Percentiles rank a stretch among this genome's conserved stretches.
Conservation (phyloP, 2,113 vertebrate species). For the Pelusios castaneus region DNA sequence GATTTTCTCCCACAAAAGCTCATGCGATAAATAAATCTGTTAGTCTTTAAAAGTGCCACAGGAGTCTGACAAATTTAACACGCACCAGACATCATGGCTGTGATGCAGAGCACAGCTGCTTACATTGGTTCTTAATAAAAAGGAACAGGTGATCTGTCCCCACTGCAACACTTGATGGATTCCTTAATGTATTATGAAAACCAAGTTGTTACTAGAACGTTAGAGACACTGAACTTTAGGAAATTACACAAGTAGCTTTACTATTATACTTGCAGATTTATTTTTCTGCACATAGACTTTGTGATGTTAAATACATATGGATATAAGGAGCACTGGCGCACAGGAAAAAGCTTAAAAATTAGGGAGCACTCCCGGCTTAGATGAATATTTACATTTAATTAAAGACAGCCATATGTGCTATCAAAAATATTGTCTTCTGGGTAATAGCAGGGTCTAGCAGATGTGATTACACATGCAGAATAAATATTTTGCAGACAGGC, state of each 20-base stretch:
- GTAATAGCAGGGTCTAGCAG: slow-evolving; percentile 8
- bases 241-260: neutral
- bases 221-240: neutral
- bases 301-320: neutral
- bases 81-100: neutral
- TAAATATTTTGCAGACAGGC: slow-evolving; percentile 21
- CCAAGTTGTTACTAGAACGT: neutral
- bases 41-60: too few relatives aligned
- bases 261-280: neutral
- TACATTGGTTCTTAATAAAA: neutral
- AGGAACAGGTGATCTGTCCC: neutral
- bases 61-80: neutral
- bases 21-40: too few relatives aligned
- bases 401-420: slow-evolving; percentile 34
- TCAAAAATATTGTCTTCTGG: neutral
- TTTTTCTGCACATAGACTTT: neutral
- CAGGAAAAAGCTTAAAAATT: slow-evolving; percentile 1
- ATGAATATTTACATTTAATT: slow-evolving; percentile 31
- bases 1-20: too few relatives aligned
- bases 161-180: neutral
- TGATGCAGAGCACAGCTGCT: slow-evolving; percentile 4
- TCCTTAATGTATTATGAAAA: neutral
- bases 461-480: slow-evolving; percentile 34
- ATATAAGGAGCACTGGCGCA: neutral
- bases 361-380: neutral